Percentiles rank a stretch among this genome's conserved stretches.
Conservation (phyloP, 2,113 vertebrate genomes). For the Spermophilus dauricus region DNA sequence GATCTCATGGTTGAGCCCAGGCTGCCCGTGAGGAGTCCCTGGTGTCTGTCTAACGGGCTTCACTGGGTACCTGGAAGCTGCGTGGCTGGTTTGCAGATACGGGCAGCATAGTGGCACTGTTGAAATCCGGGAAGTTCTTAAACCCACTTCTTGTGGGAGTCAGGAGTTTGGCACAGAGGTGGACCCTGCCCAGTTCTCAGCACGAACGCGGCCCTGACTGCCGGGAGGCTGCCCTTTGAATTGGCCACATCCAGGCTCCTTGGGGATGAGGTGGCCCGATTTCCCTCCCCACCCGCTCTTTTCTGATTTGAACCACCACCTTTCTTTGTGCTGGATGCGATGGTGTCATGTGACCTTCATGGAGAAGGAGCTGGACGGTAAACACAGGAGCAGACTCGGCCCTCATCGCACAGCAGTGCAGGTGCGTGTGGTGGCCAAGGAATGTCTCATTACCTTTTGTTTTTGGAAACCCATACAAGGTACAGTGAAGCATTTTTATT, state of each 20-base stretch:
- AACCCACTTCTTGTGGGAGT: not conserved
- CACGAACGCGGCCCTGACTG: fast-evolving
- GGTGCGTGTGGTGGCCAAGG: too few species aligned
- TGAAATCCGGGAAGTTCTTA: not conserved
- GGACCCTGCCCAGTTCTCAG: not conserved
- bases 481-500: not conserved
- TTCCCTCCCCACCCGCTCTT: not conserved
- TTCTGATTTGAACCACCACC: not conserved
- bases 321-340: not conserved
- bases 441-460: not conserved
- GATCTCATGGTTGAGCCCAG: not conserved
- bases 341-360: not conserved
- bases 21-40: not conserved
- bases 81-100: not conserved
- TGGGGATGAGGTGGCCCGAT: not conserved
- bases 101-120: not conserved
- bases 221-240: not conserved
- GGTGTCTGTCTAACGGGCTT: not conserved
- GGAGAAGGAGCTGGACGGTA: not conserved
- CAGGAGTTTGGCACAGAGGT: conserved; percentile 2
- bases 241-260: not conserved
- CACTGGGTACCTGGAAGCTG: not conserved
- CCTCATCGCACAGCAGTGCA: not conserved
- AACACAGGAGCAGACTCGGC: not conserved
- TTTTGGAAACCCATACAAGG: not conserved